Base-by-base conservation (phyloP, 2,888 invertebrate species). In the Masnerella sp. region DNA sequence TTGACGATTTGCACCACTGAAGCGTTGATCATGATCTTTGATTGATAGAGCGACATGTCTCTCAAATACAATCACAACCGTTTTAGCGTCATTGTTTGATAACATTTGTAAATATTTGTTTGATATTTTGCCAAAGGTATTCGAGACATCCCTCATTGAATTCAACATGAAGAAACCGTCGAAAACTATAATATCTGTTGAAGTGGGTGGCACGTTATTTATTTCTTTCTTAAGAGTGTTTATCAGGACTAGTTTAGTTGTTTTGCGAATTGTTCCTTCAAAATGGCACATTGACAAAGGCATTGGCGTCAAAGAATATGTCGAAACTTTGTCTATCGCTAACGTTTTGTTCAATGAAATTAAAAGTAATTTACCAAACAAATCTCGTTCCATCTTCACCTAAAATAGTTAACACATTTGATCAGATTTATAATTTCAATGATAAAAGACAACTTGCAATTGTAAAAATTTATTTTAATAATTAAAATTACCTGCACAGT, bases 101-200 rank as follows among this genome's bases (percentile, higher is more conserved):
- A 82, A n/a, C 76, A 81, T 82, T 45, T 79, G 76, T 0, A 84
- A 54, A 42, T 83, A 80, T 32, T 78, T 47, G 79, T 76, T 3
- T 25, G 82, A 74, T 15, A 83, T 34, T 77, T 81, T 81, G 5
- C 76, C 81, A 76, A 83, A 82, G 2, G 80, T 80, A 67, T 76
- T 74, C 7, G 83, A 80, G 36, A 83, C 43, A 25, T 69, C 54
- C 69, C 79, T 81, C 75, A 76, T 78, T 4, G n/a, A 9, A 1
- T 47, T 30, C 12, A 71, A 18, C n/a, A 59, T 34, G 22, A 77
- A 79, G 73, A 81, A 81, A 36, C 81, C 83, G 73, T 82, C 82
- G 7, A 80, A 77, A 54, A 82, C 79, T 65, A 77, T 80, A 12
- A 78, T 64, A 32, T 81, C 73, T 5, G 75, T 62, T n/a, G 65